A percentile compares a stretch with the other conserved stretches of the same genome.
Evolutionary conservation across 2,113 vertebrate genomes (phyloP).

Genomic region (Hassar affinis): DNA sequence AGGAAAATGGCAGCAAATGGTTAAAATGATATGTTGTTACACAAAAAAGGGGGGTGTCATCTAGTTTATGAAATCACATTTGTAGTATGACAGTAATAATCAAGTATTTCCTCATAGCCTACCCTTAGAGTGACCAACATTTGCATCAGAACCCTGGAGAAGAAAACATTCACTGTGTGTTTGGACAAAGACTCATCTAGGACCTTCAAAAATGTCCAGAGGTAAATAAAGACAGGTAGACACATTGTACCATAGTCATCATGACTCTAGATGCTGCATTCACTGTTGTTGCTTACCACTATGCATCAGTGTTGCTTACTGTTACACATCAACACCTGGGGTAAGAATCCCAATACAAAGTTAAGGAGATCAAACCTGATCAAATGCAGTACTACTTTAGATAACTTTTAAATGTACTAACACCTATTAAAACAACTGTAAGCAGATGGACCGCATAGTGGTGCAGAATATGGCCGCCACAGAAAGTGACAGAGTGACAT

Average conservation of each 20-base stretch:
- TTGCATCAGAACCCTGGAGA: conserved; percentile 74
- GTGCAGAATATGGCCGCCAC: too few species aligned
- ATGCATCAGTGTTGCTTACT: background rate
- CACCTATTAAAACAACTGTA: background rate
- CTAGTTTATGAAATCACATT: background rate
- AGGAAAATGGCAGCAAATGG: background rate
- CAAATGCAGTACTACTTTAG: background rate
- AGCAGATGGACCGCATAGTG: too few species aligned
- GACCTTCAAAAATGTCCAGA: conserved; percentile 74
- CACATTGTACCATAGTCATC: background rate
- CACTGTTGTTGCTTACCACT: background rate
- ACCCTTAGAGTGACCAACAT: conserved; percentile 71
- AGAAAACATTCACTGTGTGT: conserved; percentile 70
- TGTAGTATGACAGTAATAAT: background rate
- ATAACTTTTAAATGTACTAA: background rate
- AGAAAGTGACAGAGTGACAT: too few species aligned
- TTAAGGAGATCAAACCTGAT: background rate
- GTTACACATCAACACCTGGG: background rate
- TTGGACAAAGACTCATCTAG: conserved; percentile 81
- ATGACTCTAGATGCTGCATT: background rate
- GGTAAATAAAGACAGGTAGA: conserved; percentile 62
- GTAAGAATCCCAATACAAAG: background rate
- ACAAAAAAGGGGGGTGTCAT: background rate
- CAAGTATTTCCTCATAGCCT: conserved; percentile 53
- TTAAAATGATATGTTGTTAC: background rate